Percentiles rank a stretch among this genome's conserved stretches.
Conservation (phyloP, 2,888 invertebrate species). For the Zonitis immaculata region DNA sequence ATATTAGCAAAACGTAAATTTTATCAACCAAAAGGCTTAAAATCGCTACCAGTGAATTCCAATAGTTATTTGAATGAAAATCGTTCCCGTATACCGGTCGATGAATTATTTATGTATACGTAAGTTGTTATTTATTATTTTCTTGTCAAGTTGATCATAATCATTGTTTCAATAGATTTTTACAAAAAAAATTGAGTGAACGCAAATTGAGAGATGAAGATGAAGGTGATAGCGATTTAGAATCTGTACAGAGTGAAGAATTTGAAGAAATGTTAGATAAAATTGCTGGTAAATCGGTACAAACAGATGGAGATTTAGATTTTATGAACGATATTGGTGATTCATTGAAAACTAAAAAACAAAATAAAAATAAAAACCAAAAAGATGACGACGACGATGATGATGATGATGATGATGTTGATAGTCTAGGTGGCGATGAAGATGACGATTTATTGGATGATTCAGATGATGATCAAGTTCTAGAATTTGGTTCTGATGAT, state of each 20-base stretch:
- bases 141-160: background rate
- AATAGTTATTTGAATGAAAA: constrained; percentile 63
- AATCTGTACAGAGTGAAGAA: constrained; percentile 73
- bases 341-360: constrained; percentile 30
- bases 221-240: constrained; percentile 59
- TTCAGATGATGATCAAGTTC: constrained; percentile 45
- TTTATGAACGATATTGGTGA: constrained; percentile 63
- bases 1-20: constrained; percentile 62
- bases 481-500: constrained; percentile 40
- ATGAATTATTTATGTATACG: constrained; percentile 77
- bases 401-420: constrained; percentile 34
- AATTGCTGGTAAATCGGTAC: constrained; percentile 46
- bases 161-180: constrained; percentile 53
- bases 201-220: constrained; percentile 49
- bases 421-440: constrained; percentile 39
- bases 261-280: constrained; percentile 65
- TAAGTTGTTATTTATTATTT: constrained; percentile 29
- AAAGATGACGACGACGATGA: constrained; percentile 49
- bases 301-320: constrained; percentile 60
- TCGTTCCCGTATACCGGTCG: constrained; percentile 75
- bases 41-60: constrained; percentile 69
- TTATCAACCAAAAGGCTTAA: constrained; percentile 66
- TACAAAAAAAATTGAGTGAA: constrained; percentile 50
- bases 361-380: constrained; percentile 39
- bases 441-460: constrained; percentile 44